Conservation (phyloP, 2,888 invertebrate species). For the Creontiades dilutus region DNA sequence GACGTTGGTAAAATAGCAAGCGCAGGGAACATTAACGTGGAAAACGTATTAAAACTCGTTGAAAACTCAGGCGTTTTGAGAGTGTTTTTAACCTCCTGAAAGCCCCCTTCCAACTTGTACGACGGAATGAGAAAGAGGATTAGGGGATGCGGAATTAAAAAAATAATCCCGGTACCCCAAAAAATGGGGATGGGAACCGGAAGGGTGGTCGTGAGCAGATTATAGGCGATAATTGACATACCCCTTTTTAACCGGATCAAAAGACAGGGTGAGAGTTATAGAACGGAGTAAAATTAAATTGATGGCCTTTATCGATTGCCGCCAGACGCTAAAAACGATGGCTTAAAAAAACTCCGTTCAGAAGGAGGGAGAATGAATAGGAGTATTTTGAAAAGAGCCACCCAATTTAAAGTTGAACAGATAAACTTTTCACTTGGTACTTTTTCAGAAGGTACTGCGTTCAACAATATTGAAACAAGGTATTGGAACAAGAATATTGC, state of each 20-base stretch:
- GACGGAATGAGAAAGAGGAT: neutral
- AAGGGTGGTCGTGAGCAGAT: neutral
- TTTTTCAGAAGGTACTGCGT: too few relatives aligned
- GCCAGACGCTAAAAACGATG: slow-evolving; percentile 26
- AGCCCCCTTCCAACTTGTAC: slow-evolving; percentile 8
- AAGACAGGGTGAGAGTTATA: slow-evolving; percentile 14
- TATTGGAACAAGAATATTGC: too few relatives aligned
- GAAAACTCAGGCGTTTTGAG: neutral
- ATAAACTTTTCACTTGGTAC: too few relatives aligned
- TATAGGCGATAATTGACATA: slow-evolving; percentile 48
- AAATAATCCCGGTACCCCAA: slow-evolving; percentile 25
- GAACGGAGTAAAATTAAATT: slow-evolving; percentile 35
- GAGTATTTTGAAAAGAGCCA: too few relatives aligned
- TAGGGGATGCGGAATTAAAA: slow-evolving; percentile 9
- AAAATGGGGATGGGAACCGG: neutral
- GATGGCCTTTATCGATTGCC: slow-evolving; percentile 44
- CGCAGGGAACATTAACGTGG: neutral
- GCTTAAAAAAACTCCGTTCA: neutral
- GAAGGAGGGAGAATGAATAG: neutral
- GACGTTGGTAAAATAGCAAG: neutral
- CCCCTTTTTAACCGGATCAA: slow-evolving; percentile 18
- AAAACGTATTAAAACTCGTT: slow-evolving; percentile 41
- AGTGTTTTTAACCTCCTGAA: slow-evolving; percentile 27
- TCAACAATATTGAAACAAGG: too few relatives aligned
- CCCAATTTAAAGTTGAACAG: too few relatives aligned